Percentiles rank a stretch among this genome's conserved stretches.
Evolutionary conservation across 2,888 invertebrate genomes (phyloP).

Genomic region (Pseudococcus jackbeardsleyi): DNA sequence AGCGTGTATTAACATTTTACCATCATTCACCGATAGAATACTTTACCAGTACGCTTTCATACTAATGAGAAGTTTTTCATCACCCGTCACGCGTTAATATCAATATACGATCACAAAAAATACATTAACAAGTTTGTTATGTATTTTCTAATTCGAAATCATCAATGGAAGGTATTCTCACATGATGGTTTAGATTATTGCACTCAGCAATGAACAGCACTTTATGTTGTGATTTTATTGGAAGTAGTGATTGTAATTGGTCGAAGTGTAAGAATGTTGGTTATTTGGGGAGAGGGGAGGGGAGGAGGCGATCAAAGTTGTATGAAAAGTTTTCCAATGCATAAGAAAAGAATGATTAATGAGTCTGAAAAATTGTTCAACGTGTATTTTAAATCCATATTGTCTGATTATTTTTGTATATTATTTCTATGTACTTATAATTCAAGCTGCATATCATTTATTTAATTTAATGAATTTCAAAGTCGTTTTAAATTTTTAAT

Average conservation of each 20-base stretch:
- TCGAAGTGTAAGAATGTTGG: background rate
- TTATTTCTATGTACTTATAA: no score
- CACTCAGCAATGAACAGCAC: background rate
- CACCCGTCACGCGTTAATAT: constrained; percentile 28
- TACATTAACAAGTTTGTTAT: background rate
- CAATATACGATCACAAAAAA: constrained; percentile 1
- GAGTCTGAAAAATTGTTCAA: no score
- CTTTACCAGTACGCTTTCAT: constrained; percentile 8
- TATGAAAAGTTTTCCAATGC: background rate
- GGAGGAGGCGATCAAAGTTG: no score
- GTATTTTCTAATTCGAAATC: background rate
- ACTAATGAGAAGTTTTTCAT: constrained; percentile 25
- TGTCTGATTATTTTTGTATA: no score
- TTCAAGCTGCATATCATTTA: no score
- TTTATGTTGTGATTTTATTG: background rate
- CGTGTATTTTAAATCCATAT: no score
- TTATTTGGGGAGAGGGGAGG: background rate
- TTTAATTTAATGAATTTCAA: no score
- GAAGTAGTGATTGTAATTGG: background rate
- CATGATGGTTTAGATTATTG: background rate
- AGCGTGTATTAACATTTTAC: constrained; percentile 39
- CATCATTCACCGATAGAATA: constrained; percentile 31
- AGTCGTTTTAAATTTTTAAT: no score
- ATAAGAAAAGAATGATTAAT: no score
- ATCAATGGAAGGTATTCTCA: background rate